A percentile compares a stretch with the other conserved stretches of the same genome.
phyloP scores from a whole-genome alignment of 2,797 vertebrate species.

The Lagorchestes hirsutus region DNA sequence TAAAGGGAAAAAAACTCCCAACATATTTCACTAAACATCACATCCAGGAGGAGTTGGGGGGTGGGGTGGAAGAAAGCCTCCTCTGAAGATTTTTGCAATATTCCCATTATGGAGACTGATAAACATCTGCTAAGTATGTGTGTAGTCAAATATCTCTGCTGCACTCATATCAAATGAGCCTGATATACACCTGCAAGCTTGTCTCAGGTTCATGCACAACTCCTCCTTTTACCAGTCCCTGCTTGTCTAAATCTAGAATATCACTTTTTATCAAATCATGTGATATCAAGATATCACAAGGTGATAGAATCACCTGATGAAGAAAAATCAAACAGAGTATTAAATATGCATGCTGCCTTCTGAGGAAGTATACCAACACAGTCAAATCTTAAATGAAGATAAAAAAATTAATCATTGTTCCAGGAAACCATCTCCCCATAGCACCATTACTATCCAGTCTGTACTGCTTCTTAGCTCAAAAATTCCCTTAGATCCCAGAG shows the following conservation, averaged over 20 bases:
- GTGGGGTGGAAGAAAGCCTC: conserved; percentile 9
- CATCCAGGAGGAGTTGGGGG: neutral
- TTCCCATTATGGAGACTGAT: conserved; percentile 60
- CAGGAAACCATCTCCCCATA: conserved; percentile 67
- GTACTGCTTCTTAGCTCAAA: conserved; percentile 68
- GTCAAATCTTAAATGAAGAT: conserved; percentile 52
- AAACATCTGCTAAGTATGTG: conserved; percentile 70
- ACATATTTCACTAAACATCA: conserved; percentile 68
- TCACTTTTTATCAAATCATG: neutral
- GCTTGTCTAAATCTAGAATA: conserved; percentile 1
- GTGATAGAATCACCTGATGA: conserved; percentile 58
- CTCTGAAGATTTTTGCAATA: conserved; percentile 77
- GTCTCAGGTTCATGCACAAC: conserved; percentile 61
- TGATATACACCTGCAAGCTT: conserved; percentile 51
- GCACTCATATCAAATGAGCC: neutral
- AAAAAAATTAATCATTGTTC: conserved; percentile 55
- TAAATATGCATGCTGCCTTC: conserved; percentile 13
- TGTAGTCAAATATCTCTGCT: conserved; percentile 57
- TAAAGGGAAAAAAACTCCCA: conserved; percentile 52
- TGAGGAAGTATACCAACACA: conserved; percentile 42
- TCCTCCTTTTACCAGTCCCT: conserved; percentile 52
- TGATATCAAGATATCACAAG: neutral
- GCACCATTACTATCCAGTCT: conserved; percentile 63
- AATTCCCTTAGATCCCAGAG: conserved; percentile 73
- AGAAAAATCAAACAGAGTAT: neutral